Percentiles rank a stretch among this genome's conserved stretches.
phyloP scores from a whole-genome alignment of 1,140 invertebrate species.

The Drosophila santomea region DNA sequence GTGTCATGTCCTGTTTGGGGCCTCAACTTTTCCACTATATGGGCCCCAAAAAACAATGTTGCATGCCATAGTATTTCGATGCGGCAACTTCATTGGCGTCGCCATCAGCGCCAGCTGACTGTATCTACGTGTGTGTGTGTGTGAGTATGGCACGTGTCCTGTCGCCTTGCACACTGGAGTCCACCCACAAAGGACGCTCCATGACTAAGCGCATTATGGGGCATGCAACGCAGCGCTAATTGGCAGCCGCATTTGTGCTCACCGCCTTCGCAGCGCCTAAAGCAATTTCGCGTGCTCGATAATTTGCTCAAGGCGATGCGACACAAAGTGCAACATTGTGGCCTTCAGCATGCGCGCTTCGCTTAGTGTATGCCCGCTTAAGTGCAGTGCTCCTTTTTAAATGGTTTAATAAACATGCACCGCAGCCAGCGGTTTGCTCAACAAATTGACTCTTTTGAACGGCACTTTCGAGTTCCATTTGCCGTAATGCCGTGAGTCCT shows the following conservation, averaged over 20 bases:
- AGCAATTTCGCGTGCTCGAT: constrained; percentile 71
- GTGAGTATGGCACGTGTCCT: constrained; percentile 60
- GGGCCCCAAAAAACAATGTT: constrained; percentile 72
- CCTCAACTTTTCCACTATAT: constrained; percentile 67
- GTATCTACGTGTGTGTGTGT: constrained; percentile 9
- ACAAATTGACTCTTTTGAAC: constrained; percentile 31
- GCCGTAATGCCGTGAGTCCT: background rate
- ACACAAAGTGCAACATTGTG: constrained; percentile 12
- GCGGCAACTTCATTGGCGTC: constrained; percentile 4
- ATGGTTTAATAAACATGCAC: constrained; percentile 48
- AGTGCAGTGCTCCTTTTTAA: constrained; percentile 35
- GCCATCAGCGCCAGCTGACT: constrained; percentile 2
- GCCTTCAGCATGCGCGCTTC: background rate
- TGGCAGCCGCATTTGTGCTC: constrained; percentile 68
- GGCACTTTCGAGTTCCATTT: constrained; percentile 22
- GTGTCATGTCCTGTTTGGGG: constrained; percentile 59
- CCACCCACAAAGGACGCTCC: constrained; percentile 44
- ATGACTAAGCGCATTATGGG: constrained; percentile 74
- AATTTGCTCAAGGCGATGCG: constrained; percentile 67
- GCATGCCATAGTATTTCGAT: constrained; percentile 30
- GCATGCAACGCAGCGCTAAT: constrained; percentile 59
- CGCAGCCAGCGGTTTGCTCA: constrained; percentile 11
- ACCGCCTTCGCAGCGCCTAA: constrained; percentile 42
- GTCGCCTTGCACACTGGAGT: constrained; percentile 29
- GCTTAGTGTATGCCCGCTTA: background rate